phyloP scores from a whole-genome alignment of 2,797 vertebrate genomes.

The Catostomus latipinnis region DNA sequence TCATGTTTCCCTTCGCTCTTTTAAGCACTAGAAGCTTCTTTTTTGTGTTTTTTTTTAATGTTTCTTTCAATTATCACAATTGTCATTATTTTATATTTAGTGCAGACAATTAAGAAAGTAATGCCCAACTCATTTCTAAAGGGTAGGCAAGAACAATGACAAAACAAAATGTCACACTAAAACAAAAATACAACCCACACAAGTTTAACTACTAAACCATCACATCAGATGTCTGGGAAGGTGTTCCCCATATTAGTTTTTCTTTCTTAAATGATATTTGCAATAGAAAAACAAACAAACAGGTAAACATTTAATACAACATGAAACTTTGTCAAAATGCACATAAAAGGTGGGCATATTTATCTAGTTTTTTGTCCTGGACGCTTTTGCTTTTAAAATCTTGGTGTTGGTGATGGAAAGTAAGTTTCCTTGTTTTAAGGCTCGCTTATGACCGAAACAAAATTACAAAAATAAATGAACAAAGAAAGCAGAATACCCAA shows the following conservation, averaged over 20 bases:
- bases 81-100: constrained; percentile 82
- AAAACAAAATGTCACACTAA: constrained; percentile 81
- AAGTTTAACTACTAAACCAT: constrained; percentile 87
- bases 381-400: constrained; percentile 84
- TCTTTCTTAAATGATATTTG: constrained; percentile 74
- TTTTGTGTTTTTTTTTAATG: constrained; percentile 40
- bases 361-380: constrained; percentile 71
- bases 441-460: constrained; percentile 58
- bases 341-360: constrained; percentile 88
- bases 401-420: constrained; percentile 84
- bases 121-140: constrained; percentile 96
- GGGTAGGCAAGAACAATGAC: constrained; percentile 78
- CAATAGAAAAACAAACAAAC: constrained; percentile 84
- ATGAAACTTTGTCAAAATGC: constrained; percentile 88
- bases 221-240: constrained; percentile 87
- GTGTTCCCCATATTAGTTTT: constrained; percentile 75
- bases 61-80: constrained; percentile 67
- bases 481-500: constrained; percentile 70
- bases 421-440: constrained; percentile 86
- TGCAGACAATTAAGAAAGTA: constrained; percentile 98
- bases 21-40: constrained; percentile 91
- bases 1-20: constrained; percentile 87
- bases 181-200: constrained; percentile 78
- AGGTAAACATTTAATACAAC: constrained; percentile 90
- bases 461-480: too few relatives aligned